These are phyloP conservation scores for Caenorhabditis zanzibari DNA, from an alignment of 2,888 invertebrate species.

Conservation along the genomic window DNA sequence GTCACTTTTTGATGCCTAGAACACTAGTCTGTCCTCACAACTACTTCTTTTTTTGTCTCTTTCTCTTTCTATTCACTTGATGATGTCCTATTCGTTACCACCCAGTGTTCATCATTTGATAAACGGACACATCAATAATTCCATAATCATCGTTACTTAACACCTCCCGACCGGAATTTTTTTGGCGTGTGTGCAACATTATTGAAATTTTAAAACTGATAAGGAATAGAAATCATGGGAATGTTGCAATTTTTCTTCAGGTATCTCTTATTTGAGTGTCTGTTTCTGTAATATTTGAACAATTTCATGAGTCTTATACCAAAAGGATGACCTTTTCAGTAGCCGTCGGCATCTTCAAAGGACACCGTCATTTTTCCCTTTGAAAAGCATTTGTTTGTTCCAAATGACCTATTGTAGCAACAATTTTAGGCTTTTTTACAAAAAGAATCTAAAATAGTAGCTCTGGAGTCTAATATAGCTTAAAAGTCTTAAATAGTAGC, in stretches of 20 bases:
- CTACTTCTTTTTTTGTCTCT: constrained; percentile 34
- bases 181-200: not conserved
- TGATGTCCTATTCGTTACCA: constrained; percentile 51
- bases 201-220: constrained; percentile 11
- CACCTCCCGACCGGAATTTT: constrained; percentile 29
- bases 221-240: not conserved
- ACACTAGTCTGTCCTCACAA: constrained; percentile 41
- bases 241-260: constrained; percentile 26
- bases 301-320: not conserved
- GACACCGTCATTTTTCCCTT: constrained; percentile 28
- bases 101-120: constrained; percentile 47
- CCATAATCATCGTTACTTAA: constrained; percentile 46
- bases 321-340: constrained; percentile 39
- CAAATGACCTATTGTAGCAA: not conserved
- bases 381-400: constrained; percentile 30
- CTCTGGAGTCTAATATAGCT: no score
- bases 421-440: not conserved
- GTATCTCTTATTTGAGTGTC: not conserved
- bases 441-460: no score
- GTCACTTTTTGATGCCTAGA: constrained; percentile 58
- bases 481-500: no score
- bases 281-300: not conserved
- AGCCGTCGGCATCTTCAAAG: constrained; percentile 50
- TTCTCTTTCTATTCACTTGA: not conserved
- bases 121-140: constrained; percentile 38